Base-by-base conservation (phyloP, 2,113 vertebrate genomes). In the Sorex araneus region DNA sequence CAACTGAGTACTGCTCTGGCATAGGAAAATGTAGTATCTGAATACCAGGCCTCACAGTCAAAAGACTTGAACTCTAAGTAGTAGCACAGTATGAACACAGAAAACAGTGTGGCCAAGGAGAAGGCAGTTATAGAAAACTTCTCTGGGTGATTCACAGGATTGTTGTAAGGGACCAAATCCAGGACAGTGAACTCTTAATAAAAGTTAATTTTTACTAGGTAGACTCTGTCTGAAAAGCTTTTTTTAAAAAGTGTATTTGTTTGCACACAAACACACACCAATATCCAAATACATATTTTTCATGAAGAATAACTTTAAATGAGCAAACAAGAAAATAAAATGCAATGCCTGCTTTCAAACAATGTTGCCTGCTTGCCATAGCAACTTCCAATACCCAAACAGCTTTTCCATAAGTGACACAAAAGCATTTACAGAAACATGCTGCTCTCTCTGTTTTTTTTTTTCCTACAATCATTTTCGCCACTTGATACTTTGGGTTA, bases 371-470 rank as follows among this genome's bases (percentile, higher is more conserved):
- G 92, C 84, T 73, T 87, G 64, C 74, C 93, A 94, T 32, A 81
- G 87, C 90, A 92, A 95, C 84, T 94, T 91, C 87, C 94, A 87
- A 87, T 19, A 94, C 73, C 79, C 84, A 94, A 94, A 79, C 34
- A 74, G 47, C 16, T 95, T 93, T 84, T 82, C 91, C 79, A 86
- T 69, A 57, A 95, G 83, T 8, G 2, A 79, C 64, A 87, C 25
- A 32, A 92, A 88, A 92, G 85, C 90, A 87, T 92, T 91, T 92
- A 81, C 43, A 92, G 82, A 96, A 89, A 93, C 82, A 85, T 76
- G 87, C 54, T 92, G 76, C 57, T 60, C 57, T 57, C 15, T 60
- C 57, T 40, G 73, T 88, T 86, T 84, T 77, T 28, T 36, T 77
- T 96, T 87, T 94, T 47, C 64, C 80, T 85, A 92, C 45, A 83